A percentile compares a stretch with the other conserved stretches of the same genome.
Evolutionary conservation across 2,113 vertebrate genomes (phyloP).

Genomic region (Himantopus leucocephalus): DNA sequence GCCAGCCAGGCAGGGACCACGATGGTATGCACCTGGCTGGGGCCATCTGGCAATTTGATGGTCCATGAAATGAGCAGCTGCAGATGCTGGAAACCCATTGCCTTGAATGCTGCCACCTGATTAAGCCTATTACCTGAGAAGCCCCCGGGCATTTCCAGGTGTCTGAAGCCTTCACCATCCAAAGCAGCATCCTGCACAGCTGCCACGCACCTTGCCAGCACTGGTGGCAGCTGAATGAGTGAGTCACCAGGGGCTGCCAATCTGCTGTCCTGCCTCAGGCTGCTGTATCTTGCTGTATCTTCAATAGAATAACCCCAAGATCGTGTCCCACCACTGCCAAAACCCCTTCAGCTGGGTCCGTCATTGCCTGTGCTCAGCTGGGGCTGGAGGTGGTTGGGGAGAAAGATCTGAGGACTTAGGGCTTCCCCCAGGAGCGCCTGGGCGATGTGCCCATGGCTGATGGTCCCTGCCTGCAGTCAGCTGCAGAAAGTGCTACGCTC

Average conservation of each 20-base stretch:
- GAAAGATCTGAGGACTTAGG: background rate
- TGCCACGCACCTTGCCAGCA: background rate
- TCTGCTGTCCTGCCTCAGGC: background rate
- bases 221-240: background rate
- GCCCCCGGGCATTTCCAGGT: background rate
- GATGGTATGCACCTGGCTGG: background rate
- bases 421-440: background rate
- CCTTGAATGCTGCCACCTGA: background rate
- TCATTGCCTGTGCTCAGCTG: background rate
- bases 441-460: fast-evolving
- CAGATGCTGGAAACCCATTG: background rate
- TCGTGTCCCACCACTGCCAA: background rate
- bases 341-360: background rate
- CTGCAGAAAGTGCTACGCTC: background rate
- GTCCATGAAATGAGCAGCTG: background rate
- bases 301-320: background rate
- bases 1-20: background rate
- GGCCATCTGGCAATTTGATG: background rate
- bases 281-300: background rate
- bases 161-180: background rate
- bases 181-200: background rate
- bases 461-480: background rate
- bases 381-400: background rate
- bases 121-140: background rate
- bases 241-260: background rate